Conservation (phyloP, 2,797 vertebrate species). For the Acomys russatus region DNA sequence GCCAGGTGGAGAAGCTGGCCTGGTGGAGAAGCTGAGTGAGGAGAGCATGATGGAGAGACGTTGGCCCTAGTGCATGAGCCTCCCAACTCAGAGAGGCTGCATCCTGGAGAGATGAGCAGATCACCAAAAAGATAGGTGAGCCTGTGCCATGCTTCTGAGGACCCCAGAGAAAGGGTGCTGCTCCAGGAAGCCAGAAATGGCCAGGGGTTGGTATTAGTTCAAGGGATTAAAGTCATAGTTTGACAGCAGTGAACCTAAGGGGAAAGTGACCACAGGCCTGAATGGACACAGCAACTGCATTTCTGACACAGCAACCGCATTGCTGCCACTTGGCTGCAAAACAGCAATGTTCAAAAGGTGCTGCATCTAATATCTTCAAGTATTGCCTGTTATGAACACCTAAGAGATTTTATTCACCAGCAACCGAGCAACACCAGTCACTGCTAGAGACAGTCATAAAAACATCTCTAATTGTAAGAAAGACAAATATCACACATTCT, state of each 20-base stretch:
- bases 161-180: background rate
- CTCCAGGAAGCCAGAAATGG: background rate
- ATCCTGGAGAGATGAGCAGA: background rate
- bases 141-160: background rate
- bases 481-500: background rate
- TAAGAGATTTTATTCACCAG: background rate
- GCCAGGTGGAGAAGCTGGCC: background rate
- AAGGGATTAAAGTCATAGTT: background rate
- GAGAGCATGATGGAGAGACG: background rate
- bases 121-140: accelerated
- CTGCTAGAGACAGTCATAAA: background rate
- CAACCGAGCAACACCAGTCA: background rate
- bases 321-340: conserved; percentile 13
- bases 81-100: background rate
- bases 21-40: background rate
- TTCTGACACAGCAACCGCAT: background rate
- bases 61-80: background rate
- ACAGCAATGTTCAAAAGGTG: background rate
- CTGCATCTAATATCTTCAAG: background rate
- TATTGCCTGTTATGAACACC: background rate
- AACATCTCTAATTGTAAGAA: background rate
- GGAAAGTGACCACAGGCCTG: background rate
- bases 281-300: background rate
- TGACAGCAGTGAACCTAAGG: background rate
- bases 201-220: background rate